Conservation (phyloP, 2,888 invertebrate genomes). For the Melitaea athalia region DNA sequence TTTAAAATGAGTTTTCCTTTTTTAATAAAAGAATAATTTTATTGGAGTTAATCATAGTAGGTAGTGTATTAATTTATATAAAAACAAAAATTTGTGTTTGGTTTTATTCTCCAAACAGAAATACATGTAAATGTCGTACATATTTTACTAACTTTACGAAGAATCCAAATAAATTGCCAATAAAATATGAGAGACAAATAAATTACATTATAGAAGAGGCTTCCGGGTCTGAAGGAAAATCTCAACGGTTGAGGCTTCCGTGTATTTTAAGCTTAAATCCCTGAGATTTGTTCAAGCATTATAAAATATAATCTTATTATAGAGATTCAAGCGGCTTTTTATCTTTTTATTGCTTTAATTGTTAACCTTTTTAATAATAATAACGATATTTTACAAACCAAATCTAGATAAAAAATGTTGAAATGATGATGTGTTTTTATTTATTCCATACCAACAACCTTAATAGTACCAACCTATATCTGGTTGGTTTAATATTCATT, state of each 20-base stretch:
- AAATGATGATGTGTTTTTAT: no score
- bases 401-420: no score
- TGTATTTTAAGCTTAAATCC: neutral
- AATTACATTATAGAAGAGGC: constrained; percentile 9
- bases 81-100: neutral
- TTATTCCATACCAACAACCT: no score
- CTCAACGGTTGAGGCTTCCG: constrained; percentile 8
- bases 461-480: no score
- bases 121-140: neutral
- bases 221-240: constrained; percentile 17
- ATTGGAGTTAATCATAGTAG: no score
- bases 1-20: no score
- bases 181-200: constrained; percentile 15
- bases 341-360: neutral
- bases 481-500: no score
- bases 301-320: constrained; percentile 4
- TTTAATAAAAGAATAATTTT: no score
- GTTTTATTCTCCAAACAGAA: neutral
- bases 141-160: neutral
- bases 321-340: neutral
- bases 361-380: neutral
- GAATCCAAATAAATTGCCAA: neutral
- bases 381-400: no score
- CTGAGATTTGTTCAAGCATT: neutral
- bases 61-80: no score